Evolutionary conservation across 2,797 vertebrate species (phyloP).

Genomic region (Etheostoma nigrum): DNA sequence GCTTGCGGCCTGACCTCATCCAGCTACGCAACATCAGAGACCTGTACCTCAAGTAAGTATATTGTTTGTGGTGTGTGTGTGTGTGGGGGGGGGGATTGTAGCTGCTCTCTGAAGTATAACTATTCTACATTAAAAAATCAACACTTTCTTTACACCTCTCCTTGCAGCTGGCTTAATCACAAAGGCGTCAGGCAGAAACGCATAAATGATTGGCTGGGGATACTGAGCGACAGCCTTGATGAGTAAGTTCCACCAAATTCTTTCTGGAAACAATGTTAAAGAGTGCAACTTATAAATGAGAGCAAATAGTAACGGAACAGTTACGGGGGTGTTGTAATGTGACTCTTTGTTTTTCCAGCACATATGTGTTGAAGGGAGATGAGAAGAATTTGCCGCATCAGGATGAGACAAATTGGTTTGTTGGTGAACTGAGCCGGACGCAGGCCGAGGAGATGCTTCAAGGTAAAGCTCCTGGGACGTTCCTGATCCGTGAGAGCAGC

Average conservation of each 20-base stretch:
- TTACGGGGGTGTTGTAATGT: neutral
- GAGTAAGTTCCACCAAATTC: conserved; percentile 87
- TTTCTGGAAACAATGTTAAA: neutral
- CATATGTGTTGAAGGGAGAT: conserved; percentile 92
- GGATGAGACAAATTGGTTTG: conserved; percentile 95
- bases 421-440: conserved; percentile 93
- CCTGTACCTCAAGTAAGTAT: conserved; percentile 96
- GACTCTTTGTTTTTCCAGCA: conserved; percentile 74
- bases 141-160: conserved; percentile 14
- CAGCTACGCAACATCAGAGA: conserved; percentile 98
- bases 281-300: accelerated
- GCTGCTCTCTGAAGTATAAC: neutral
- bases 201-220: conserved; percentile 97
- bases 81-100: neutral
- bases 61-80: neutral
- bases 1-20: conserved; percentile 96
- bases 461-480: conserved; percentile 93
- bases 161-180: conserved; percentile 96
- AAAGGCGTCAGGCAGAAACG: conserved; percentile 98
- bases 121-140: conserved; percentile 5
- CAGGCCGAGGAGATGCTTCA: conserved; percentile 95
- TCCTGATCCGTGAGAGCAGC: conserved; percentile 97
- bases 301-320: neutral
- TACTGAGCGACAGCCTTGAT: conserved; percentile 93
- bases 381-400: conserved; percentile 93